Conservation (phyloP, 2,797 vertebrate genomes). For the Erethizon dorsatum region DNA sequence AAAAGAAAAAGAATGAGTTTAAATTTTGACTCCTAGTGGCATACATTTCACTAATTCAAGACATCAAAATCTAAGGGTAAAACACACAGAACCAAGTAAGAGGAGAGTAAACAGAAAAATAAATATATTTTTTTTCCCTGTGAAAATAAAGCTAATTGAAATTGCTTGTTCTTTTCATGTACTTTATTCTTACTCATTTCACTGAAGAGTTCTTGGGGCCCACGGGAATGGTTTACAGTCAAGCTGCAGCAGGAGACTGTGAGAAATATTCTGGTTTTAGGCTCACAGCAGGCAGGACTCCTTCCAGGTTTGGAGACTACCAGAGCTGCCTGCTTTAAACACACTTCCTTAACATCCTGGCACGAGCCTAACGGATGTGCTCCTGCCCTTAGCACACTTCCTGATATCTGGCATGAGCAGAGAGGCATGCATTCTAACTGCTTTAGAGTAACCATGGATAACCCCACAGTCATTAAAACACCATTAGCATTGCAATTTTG, state of each 20-base stretch:
- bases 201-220: background rate
- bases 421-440: background rate
- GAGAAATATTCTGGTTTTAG: background rate
- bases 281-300: background rate
- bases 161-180: background rate
- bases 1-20: background rate
- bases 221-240: background rate
- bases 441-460: background rate
- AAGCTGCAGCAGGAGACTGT: background rate
- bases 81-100: slow-evolving; percentile 11
- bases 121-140: background rate
- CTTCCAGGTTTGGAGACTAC: background rate
- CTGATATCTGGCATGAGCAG: background rate
- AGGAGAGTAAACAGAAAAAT: background rate
- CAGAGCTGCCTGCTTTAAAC: background rate
- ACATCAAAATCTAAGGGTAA: background rate
- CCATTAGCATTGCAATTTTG: background rate
- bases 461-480: background rate
- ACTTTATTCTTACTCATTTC: background rate
- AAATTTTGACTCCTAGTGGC: background rate
- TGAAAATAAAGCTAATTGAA: background rate
- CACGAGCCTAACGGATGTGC: background rate
- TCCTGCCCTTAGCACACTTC: background rate
- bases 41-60: background rate
- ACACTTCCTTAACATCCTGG: background rate